Conservation (phyloP, 2,797 vertebrate genomes). For the Anabas testudineus region DNA sequence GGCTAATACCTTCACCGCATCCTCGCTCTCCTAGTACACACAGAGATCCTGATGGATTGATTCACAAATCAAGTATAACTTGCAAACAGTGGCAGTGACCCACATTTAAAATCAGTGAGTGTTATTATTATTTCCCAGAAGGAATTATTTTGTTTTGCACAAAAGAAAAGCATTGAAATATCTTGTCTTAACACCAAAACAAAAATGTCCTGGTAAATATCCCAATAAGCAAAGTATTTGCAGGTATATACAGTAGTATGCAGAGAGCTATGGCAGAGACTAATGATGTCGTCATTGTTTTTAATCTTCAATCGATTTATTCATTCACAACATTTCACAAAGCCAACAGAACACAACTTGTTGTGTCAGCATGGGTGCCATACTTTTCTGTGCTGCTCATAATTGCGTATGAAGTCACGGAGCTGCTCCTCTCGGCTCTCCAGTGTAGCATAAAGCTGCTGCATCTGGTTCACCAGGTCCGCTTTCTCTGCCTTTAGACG, state of each 20-base stretch:
- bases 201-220: background rate
- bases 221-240: too few relatives aligned
- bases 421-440: slow-evolving; percentile 98
- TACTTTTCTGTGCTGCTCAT: slow-evolving; percentile 98
- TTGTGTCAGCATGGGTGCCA: slow-evolving; percentile 14
- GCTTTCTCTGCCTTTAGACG: slow-evolving; percentile 96
- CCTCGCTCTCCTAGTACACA: slow-evolving; percentile 93
- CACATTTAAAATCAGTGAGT: background rate
- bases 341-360: background rate
- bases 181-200: background rate
- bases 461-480: slow-evolving; percentile 98
- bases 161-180: background rate
- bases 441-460: slow-evolving; percentile 96
- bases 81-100: background rate
- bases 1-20: slow-evolving; percentile 94
- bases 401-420: slow-evolving; percentile 97
- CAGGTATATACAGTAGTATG: too few relatives aligned
- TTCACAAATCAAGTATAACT: slow-evolving; percentile 33
- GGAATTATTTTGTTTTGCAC: background rate
- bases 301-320: too few relatives aligned
- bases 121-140: background rate
- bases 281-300: too few relatives aligned
- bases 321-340: too few relatives aligned
- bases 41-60: slow-evolving; percentile 67
- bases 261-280: too few relatives aligned